These are phyloP conservation scores for Agrilus biguttatus DNA, from an alignment of 2,888 invertebrate species.

Conservation along the genomic window DNA sequence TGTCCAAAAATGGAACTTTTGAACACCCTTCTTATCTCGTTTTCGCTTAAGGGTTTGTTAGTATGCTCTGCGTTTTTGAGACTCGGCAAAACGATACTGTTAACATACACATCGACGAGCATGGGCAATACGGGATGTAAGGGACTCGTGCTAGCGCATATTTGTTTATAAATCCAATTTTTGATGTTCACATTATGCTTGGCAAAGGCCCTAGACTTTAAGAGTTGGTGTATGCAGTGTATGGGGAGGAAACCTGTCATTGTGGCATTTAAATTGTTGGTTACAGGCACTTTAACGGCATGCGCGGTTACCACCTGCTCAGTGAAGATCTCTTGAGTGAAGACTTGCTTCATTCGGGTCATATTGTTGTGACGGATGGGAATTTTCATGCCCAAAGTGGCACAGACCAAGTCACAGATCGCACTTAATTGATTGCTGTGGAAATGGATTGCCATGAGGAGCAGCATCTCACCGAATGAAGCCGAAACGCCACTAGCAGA, in stretches of 20 bases:
- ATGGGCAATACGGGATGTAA: conserved; percentile 87
- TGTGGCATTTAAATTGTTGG: conserved; percentile 71
- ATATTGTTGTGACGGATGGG: conserved; percentile 76
- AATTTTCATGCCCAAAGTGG: conserved; percentile 90
- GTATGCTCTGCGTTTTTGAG: conserved; percentile 60
- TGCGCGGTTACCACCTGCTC: conserved; percentile 94
- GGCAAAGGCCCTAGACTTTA: conserved; percentile 87
- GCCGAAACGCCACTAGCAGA: conserved; percentile 72
- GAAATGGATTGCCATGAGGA: conserved; percentile 92
- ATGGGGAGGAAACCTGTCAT: conserved; percentile 87
- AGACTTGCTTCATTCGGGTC: conserved; percentile 80
- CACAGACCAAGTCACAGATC: conserved; percentile 85
- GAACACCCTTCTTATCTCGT: conserved; percentile 75
- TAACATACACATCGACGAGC: conserved; percentile 87
- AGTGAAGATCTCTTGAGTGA: conserved; percentile 92
- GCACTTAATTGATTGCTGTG: conserved; percentile 89
- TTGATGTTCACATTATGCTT: conserved; percentile 94
- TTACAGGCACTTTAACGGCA: conserved; percentile 92
- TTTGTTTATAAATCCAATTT: conserved; percentile 91
- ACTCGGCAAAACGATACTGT: conserved; percentile 67
- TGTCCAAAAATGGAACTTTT: conserved; percentile 61
- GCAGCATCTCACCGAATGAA: conserved; percentile 89
- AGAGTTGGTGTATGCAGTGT: conserved; percentile 88
- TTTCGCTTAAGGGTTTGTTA: conserved; percentile 83
- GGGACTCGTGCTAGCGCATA: conserved; percentile 77